These are phyloP conservation scores for Galerucella calmariensis DNA, from an alignment of 2,888 invertebrate species.

Conservation along the genomic window DNA sequence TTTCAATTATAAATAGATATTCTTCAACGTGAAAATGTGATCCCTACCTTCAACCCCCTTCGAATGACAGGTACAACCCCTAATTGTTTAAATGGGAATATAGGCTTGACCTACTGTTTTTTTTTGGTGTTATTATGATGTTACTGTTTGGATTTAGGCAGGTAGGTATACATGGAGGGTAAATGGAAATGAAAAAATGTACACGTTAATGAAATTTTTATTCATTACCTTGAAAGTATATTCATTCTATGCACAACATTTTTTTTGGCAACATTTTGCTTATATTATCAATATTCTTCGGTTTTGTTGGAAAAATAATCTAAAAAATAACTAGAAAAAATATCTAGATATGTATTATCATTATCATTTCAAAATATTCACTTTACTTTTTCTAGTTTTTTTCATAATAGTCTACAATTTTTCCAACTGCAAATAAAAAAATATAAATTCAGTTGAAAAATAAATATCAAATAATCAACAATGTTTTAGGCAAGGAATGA, in stretches of 20 bases:
- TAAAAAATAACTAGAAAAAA: slow-evolving; percentile 11
- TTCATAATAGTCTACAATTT: not conserved
- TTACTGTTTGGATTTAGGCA: no score
- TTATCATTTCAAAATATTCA: slow-evolving; percentile 8
- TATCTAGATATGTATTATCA: slow-evolving; percentile 15
- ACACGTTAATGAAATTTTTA: slow-evolving; percentile 10
- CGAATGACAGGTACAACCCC: no score
- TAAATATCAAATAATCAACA: slow-evolving; percentile 48
- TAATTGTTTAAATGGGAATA: no score
- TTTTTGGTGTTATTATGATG: no score
- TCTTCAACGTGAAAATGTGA: no score
- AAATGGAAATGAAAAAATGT: not conserved
- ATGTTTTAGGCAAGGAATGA: slow-evolving; percentile 72
- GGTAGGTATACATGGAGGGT: not conserved
- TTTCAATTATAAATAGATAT: no score
- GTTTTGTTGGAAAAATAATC: slow-evolving; percentile 2
- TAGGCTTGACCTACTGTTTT: no score
- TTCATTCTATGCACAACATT: slow-evolving; percentile 25
- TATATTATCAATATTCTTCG: slow-evolving; percentile 10
- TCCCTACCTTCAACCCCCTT: no score
- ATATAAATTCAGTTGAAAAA: slow-evolving; percentile 46
- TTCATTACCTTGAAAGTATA: not conserved
- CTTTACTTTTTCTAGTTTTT: slow-evolving; percentile 3
- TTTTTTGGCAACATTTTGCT: slow-evolving; percentile 26
- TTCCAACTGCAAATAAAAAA: slow-evolving; percentile 39